phyloP scores from a whole-genome alignment of 2,888 invertebrate species.

The Cantharis rufa region DNA sequence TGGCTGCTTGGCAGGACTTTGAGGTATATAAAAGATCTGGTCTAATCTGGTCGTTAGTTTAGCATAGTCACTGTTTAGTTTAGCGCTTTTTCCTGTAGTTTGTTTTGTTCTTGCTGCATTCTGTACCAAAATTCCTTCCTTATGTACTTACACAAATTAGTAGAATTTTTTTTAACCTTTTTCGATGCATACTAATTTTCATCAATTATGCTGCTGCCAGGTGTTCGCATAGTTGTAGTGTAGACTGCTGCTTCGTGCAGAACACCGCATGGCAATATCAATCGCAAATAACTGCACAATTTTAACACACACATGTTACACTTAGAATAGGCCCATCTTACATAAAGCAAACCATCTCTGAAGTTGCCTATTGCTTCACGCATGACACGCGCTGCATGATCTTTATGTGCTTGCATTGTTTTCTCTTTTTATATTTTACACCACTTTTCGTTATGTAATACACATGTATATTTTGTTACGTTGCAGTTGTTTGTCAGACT shows the following conservation, averaged over 20 bases:
- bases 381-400: conserved; percentile 42
- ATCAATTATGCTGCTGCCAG: conserved; percentile 32
- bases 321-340: conserved; percentile 51
- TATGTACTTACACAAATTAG: conserved; percentile 18
- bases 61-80: conserved; percentile 56
- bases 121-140: conserved; percentile 26
- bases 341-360: conserved; percentile 62
- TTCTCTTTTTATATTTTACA: conserved; percentile 1
- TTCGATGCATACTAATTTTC: conserved; percentile 17
- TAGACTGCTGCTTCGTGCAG: conserved; percentile 49
- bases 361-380: conserved; percentile 59
- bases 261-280: conserved; percentile 51
- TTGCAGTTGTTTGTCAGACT: conserved; percentile 99
- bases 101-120: conserved; percentile 45
- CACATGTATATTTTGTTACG: conserved; percentile 36
- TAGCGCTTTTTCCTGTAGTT: conserved; percentile 56
- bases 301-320: conserved; percentile 42
- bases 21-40: conserved; percentile 68
- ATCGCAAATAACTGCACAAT: conserved; percentile 30
- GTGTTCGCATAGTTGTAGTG: conserved; percentile 41
- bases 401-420: conserved; percentile 29
- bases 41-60: conserved; percentile 55
- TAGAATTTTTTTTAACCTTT: conserved; percentile 16
- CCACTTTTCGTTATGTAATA: not conserved
- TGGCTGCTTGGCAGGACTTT: conserved; percentile 78